These are phyloP conservation scores for Acyrthosiphon pisum DNA, from an alignment of 1,140 invertebrate genomes.

Conservation along the genomic window DNA sequence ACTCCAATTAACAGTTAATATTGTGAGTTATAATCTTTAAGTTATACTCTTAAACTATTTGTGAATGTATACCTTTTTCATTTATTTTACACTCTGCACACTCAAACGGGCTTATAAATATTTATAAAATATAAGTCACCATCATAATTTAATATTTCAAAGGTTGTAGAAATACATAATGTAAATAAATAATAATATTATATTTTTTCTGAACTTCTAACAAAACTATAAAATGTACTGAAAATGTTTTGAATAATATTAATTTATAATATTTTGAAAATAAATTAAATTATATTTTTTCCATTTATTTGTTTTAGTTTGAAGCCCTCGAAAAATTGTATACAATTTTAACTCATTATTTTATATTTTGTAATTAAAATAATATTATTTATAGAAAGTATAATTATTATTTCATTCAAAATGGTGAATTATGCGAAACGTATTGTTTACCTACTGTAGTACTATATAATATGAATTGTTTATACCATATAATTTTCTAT, in stretches of 20 bases:
- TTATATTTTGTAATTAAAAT: background rate
- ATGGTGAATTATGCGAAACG: background rate
- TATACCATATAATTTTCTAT: background rate
- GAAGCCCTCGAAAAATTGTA: background rate
- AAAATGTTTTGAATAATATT: background rate
- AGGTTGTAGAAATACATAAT: background rate
- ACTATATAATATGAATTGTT: background rate
- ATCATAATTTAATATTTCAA: constrained; percentile 15
- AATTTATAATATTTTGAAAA: background rate
- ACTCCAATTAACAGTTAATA: background rate
- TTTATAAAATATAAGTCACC: background rate
- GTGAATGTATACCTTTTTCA: background rate
- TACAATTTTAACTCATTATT: background rate
- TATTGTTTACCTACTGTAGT: background rate
- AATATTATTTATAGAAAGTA: constrained; percentile 2
- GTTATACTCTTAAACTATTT: background rate
- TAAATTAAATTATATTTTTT: background rate
- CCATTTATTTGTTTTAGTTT: background rate
- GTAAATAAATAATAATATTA: background rate
- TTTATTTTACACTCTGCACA: background rate
- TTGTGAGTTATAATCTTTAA: too few relatives aligned
- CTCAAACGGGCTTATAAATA: background rate
- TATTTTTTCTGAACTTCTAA: background rate
- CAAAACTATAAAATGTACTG: background rate
- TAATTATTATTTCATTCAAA: background rate